These are phyloP conservation scores for Graptemys geographica DNA, from an alignment of 2,797 vertebrate genomes.

Conservation along the genomic window DNA sequence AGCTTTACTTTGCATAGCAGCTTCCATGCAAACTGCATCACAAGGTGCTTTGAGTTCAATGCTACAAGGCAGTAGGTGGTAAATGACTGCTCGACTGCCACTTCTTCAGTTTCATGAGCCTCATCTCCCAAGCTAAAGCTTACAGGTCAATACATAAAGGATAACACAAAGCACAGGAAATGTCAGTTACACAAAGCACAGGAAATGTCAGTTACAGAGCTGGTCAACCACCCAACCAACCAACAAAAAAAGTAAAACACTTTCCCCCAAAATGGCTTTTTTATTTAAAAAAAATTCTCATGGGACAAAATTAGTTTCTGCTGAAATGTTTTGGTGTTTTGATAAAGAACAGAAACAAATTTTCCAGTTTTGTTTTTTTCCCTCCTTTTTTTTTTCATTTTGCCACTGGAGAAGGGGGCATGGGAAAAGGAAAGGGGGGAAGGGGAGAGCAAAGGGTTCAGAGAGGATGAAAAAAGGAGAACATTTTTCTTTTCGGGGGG, in stretches of 20 bases:
- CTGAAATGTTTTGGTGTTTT: not conserved
- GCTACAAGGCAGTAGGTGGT: not conserved
- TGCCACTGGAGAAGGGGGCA: not conserved
- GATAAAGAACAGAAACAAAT: not conserved
- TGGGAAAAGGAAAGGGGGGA: not conserved
- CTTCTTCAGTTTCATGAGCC: not conserved
- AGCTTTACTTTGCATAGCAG: too few species aligned
- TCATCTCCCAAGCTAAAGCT: not conserved
- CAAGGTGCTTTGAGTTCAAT: not conserved
- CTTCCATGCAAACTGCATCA: not conserved
- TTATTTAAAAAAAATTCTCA: not conserved
- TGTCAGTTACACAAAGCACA: not conserved
- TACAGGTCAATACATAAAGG: not conserved
- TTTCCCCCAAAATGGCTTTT: not conserved
- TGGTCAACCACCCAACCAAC: not conserved
- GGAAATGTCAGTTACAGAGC: not conserved
- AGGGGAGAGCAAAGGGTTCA: not conserved
- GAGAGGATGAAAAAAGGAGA: not conserved
- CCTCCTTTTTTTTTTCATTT: not conserved
- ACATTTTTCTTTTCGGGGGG: not conserved
- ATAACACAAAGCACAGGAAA: not conserved
- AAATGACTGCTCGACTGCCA: not conserved
- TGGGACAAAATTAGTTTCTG: not conserved
- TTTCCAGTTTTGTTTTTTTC: not conserved
- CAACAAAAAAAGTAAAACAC: too few species aligned